These are phyloP conservation scores for Mormyrops attenuatus DNA, from an alignment of 2,797 vertebrate genomes.

Conservation along the genomic window DNA sequence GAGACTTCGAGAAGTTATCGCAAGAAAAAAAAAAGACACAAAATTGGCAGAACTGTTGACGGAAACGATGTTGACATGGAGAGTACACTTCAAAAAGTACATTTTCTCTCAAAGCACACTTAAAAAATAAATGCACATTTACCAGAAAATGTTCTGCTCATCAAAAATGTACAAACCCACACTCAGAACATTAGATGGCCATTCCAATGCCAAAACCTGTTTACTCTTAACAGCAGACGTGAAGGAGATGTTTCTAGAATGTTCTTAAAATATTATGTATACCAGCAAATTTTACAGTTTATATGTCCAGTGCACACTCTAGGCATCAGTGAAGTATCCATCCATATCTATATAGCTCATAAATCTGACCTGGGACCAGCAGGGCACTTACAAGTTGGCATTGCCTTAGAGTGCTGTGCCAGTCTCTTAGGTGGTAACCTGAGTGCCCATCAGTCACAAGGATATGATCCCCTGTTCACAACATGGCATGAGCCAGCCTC, in stretches of 20 bases:
- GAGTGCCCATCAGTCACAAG: slow-evolving; percentile 14
- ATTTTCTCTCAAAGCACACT: neutral
- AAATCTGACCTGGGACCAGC: slow-evolving; percentile 1
- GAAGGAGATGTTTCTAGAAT: neutral
- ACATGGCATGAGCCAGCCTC: slow-evolving; percentile 40
- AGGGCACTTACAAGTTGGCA: slow-evolving; percentile 7
- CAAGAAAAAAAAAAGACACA: neutral
- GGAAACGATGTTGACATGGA: neutral
- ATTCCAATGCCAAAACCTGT: neutral
- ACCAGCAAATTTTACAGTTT: neutral
- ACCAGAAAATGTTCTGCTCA: neutral
- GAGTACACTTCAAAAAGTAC: neutral
- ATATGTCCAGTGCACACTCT: neutral
- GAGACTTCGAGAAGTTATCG: neutral
- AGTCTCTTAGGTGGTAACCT: slow-evolving; percentile 14
- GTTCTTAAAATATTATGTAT: neutral
- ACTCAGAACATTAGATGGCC: neutral
- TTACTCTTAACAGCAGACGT: neutral
- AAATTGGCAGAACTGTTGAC: neutral
- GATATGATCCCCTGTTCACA: slow-evolving; percentile 38
- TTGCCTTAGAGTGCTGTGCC: neutral
- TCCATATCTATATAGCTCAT: neutral
- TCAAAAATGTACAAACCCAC: neutral
- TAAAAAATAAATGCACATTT: neutral
- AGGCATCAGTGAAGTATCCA: neutral